Conservation (phyloP, 35 echinoderm and acorn worm genomes). For the Lytechinus variegatus region DNA sequence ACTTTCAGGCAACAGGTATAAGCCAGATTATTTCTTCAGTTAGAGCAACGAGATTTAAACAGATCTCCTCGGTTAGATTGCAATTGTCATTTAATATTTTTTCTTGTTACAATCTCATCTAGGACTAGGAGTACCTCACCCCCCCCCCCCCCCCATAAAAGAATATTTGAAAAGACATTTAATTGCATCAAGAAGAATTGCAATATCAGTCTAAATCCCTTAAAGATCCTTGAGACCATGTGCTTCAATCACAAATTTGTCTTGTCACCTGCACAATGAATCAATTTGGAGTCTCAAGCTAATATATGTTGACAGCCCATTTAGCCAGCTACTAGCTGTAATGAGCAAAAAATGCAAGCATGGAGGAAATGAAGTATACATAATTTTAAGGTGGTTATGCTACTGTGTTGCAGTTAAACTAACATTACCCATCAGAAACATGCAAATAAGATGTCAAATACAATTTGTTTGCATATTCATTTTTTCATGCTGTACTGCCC, state of each 20-base stretch:
- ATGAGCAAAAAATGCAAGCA: constrained; percentile 3
- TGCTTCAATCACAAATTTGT: background rate
- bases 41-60: too few relatives aligned
- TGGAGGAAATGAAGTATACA: background rate
- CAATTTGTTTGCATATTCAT: too few relatives aligned
- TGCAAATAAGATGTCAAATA: too few relatives aligned
- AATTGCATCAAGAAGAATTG: background rate
- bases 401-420: background rate
- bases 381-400: background rate
- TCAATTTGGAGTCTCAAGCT: background rate
- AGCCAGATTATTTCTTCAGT: too few relatives aligned
- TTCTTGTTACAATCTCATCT: too few relatives aligned
- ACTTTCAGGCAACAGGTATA: too few relatives aligned
- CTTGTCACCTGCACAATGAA: background rate
- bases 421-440: background rate
- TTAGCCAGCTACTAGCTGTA: background rate
- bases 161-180: too few relatives aligned
- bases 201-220: background rate
- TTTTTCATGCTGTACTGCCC: too few relatives aligned
- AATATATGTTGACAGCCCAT: background rate
- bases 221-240: background rate
- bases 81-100: too few relatives aligned
- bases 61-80: too few relatives aligned
- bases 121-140: too few relatives aligned
- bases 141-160: too few relatives aligned